A percentile compares a stretch with the other conserved stretches of the same genome.
phyloP scores from a whole-genome alignment of 2,888 invertebrate genomes.

The Lycia hirtaria region DNA sequence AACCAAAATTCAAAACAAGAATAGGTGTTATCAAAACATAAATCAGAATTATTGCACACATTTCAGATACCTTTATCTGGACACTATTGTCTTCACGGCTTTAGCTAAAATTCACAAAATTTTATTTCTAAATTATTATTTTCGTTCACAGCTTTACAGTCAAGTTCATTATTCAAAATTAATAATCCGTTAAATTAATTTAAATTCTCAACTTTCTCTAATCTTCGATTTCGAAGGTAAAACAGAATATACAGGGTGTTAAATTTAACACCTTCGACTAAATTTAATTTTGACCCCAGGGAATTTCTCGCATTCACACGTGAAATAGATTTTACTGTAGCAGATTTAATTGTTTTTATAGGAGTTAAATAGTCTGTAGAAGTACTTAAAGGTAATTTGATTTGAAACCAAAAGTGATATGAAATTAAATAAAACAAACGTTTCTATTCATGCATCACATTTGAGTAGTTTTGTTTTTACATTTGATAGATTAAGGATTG shows the following conservation, averaged over 20 bases:
- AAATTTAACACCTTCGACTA: slow-evolving; percentile 39
- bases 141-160: slow-evolving; percentile 14
- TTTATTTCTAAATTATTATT: slow-evolving; percentile 23
- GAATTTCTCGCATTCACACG: slow-evolving; percentile 35
- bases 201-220: slow-evolving; percentile 72
- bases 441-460: no score
- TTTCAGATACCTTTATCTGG: slow-evolving; percentile 34
- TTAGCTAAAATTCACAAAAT: slow-evolving; percentile 24
- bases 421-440: not conserved
- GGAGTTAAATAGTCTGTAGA: slow-evolving; percentile 3
- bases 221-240: slow-evolving; percentile 63
- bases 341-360: slow-evolving; percentile 12
- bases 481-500: no score
- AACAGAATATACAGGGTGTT: slow-evolving; percentile 64
- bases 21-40: slow-evolving; percentile 36
- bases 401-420: not conserved
- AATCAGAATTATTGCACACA: slow-evolving; percentile 41
- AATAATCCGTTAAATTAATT: slow-evolving; percentile 82
- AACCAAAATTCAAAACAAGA: slow-evolving; percentile 31
- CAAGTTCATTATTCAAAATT: slow-evolving; percentile 77
- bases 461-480: not conserved
- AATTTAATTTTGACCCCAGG: slow-evolving; percentile 35
- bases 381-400: not conserved
- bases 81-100: slow-evolving; percentile 37
- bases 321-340: not conserved